These are phyloP conservation scores for Leucoraja ocellata DNA, from an alignment of 2,797 vertebrate genomes.

Conservation along the genomic window DNA sequence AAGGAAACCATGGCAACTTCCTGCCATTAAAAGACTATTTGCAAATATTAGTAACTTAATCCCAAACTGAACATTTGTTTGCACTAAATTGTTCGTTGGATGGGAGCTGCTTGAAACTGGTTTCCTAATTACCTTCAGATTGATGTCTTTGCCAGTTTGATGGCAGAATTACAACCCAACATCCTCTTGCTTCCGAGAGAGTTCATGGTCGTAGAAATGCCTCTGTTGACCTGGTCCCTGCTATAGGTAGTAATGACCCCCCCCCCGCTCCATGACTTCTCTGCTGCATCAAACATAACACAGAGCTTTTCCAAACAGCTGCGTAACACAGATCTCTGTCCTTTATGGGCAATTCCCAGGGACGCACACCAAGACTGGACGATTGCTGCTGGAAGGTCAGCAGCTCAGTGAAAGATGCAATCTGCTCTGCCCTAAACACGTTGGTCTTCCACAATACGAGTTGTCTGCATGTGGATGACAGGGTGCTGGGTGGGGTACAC, in stretches of 20 bases:
- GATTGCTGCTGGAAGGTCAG: too few relatives aligned
- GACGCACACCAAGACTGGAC: too few relatives aligned
- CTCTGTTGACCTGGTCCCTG: neutral
- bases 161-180: neutral
- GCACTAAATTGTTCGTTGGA: neutral
- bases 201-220: neutral
- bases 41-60: neutral
- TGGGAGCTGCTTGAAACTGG: neutral
- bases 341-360: too few relatives aligned
- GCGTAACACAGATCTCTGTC: too few relatives aligned
- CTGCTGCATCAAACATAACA: neutral
- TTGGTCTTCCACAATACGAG: too few relatives aligned
- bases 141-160: neutral
- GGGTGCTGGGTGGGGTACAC: too few relatives aligned
- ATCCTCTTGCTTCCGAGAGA: neutral
- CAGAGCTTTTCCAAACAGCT: too few relatives aligned
- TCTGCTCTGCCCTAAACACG: too few relatives aligned
- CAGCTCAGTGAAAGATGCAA: too few relatives aligned
- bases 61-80: neutral
- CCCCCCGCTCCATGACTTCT: too few relatives aligned
- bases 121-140: neutral
- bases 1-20: slow-evolving; percentile 17
- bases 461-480: too few relatives aligned
- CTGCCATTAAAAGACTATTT: slow-evolving; percentile 20
- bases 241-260: neutral